Conservation (phyloP, 2,888 invertebrate species). For the Miltochrista miniata region DNA sequence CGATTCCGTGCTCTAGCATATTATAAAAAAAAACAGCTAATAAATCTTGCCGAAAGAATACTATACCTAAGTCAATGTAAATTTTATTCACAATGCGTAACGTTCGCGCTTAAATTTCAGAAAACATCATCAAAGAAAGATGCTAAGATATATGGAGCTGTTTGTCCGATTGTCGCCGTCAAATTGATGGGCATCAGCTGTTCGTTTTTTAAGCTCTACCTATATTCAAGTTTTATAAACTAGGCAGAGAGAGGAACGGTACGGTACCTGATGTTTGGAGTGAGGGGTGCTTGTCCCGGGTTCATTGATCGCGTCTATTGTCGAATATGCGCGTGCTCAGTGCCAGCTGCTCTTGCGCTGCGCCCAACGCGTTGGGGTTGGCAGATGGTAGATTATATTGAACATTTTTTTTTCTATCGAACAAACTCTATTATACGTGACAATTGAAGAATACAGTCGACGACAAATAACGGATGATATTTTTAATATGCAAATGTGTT, state of each 20-base stretch:
- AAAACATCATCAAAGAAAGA: not conserved
- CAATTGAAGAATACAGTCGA: constrained; percentile 29
- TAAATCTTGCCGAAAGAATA: not conserved
- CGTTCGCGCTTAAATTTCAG: too few species aligned
- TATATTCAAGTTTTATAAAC: constrained; percentile 13
- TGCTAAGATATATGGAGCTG: too few species aligned
- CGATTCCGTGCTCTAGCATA: too few species aligned
- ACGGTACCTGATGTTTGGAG: constrained; percentile 51
- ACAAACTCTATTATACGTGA: constrained; percentile 41
- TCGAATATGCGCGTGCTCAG: constrained; percentile 69
- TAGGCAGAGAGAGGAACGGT: constrained; percentile 41
- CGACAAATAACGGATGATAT: constrained; percentile 26
- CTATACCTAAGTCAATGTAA: not conserved
- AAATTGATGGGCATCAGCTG: constrained; percentile 28
- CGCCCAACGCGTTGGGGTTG: constrained; percentile 56
- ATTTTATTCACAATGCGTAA: not conserved
- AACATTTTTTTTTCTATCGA: constrained; percentile 41
- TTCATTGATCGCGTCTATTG: constrained; percentile 79
- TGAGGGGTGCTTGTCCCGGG: constrained; percentile 58
- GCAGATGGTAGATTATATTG: constrained; percentile 63
- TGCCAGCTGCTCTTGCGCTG: constrained; percentile 64
- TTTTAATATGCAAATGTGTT: constrained; percentile 21
- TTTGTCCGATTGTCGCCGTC: not conserved
- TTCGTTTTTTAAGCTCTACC: constrained; percentile 10
- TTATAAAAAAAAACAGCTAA: too few species aligned